Base-by-base conservation (phyloP, 2,888 invertebrate genomes). In the Alitta virens region DNA sequence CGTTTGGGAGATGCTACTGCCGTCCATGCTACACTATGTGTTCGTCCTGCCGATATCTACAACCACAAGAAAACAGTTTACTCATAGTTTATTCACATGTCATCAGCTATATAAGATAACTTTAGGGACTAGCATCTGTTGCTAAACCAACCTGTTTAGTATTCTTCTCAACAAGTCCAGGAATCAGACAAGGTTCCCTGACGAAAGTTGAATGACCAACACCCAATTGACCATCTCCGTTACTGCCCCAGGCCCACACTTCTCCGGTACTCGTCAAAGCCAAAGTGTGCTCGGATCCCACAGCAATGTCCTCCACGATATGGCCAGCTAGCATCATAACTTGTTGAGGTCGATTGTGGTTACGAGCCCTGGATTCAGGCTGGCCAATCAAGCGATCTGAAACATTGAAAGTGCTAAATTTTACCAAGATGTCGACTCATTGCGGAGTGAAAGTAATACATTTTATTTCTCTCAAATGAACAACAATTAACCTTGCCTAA, bases 1-100 rank as follows among this genome's bases (percentile, higher is more conserved):
- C 85, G 76, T 27, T 82, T 78, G 0, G 85, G 75, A n/a, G 78
- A 74, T 2, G 78, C 75, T 2, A 79, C 82, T 1, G 86, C 84
- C 1, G 87, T 86, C 87, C 88, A 88, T 1, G 87, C 87, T 1
- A 86, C 86, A 71, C 86, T 86, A 75, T 88, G 88, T 14, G 86
- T 86, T 61, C 87, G 78, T 3, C 88, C 88, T 2, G 87, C 86
- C 1, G 87, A 86, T 54, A 88, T 86, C 85, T 85, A 71, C 23
- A 58, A 27, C n/a, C n/a, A n/a, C n/a, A n/a, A n/a, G n/a, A n/a
- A n/a, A n/a, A n/a, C n/a, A n/a, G n/a, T n/a, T n/a, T n/a, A n/a
- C n/a, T n/a, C n/a, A n/a, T n/a, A n/a, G n/a, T n/a, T n/a, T n/a
- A n/a, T n/a, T n/a, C n/a, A n/a, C n/a, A n/a, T n/a, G n/a, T n/a